Conservation (phyloP, 2,888 invertebrate genomes). For the Acanthopleura granulata region DNA sequence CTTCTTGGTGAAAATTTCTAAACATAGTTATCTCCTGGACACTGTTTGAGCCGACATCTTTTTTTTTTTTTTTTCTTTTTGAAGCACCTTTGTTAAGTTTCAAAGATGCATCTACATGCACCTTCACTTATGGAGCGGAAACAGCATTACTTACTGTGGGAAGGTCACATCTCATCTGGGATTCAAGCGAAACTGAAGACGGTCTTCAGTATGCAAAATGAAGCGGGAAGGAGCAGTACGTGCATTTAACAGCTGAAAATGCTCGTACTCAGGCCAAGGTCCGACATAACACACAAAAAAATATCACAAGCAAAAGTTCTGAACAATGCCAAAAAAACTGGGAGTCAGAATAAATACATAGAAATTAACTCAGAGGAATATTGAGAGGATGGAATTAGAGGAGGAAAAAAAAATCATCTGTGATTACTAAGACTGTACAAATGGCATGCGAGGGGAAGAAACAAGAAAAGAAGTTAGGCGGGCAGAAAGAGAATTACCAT, state of each 20-base stretch:
- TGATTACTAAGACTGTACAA: background rate
- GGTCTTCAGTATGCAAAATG: conserved; percentile 1
- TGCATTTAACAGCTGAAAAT: conserved; percentile 14
- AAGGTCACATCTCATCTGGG: background rate
- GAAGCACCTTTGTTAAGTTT: background rate
- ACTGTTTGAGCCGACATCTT: too few relatives aligned
- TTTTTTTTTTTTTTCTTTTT: too few relatives aligned
- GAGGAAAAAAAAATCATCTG: background rate
- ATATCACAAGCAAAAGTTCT: background rate
- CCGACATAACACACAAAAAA: background rate
- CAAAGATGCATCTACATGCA: conserved; percentile 14
- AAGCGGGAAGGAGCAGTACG: conserved; percentile 16
- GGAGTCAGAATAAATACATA: background rate
- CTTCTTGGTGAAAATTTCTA: too few relatives aligned
- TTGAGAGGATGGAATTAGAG: background rate
- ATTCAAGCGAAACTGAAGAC: conserved; percentile 11
- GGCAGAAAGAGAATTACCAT: background rate
- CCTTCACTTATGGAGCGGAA: conserved; percentile 13
- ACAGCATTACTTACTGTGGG: conserved; percentile 9
- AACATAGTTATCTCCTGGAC: too few relatives aligned
- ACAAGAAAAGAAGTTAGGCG: background rate
- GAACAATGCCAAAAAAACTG: background rate
- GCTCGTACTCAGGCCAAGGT: background rate
- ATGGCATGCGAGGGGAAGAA: background rate
- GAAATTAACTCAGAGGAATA: background rate